Conservation (phyloP, 1,140 invertebrate species). For the Nasonia giraulti region DNA sequence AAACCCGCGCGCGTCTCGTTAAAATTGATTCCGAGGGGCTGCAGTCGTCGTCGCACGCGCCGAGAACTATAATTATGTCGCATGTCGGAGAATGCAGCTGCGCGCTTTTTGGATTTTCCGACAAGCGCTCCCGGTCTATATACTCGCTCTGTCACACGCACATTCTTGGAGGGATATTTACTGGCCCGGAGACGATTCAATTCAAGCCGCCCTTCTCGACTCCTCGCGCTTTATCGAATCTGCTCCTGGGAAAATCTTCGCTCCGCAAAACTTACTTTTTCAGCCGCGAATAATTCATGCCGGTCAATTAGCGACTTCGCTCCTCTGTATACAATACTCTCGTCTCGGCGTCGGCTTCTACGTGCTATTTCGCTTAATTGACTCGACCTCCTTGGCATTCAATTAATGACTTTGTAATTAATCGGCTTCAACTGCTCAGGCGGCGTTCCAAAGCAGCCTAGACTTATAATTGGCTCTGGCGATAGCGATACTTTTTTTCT, state of each 20-base stretch:
- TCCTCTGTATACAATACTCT: not conserved
- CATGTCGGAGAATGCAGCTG: constrained; percentile 6
- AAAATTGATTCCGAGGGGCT: constrained; percentile 21
- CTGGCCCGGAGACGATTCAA: not conserved
- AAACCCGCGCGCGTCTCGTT: not conserved
- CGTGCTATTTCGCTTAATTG: constrained; percentile 6
- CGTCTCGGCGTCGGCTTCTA: not conserved
- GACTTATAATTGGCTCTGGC: constrained; percentile 11
- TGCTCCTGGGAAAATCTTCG: too few species aligned
- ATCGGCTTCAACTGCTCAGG: constrained; percentile 14
- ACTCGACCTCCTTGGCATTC: constrained; percentile 10
- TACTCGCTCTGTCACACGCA: not conserved
- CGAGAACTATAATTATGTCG: constrained; percentile 2
- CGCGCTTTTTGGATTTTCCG: not conserved
- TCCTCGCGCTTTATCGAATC: not conserved
- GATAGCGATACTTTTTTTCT: not conserved
- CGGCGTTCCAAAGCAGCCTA: constrained; percentile 3
- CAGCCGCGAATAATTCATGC: too few species aligned
- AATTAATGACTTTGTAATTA: constrained; percentile 44
- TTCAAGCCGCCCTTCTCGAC: not conserved
- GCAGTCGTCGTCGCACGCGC: not conserved
- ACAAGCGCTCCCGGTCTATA: not conserved
- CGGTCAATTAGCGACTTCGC: not conserved
- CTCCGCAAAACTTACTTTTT: too few species aligned
- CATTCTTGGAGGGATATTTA: not conserved